Evolutionary conservation across 2,888 invertebrate species (phyloP).

Genomic region (Plebejus argus): DNA sequence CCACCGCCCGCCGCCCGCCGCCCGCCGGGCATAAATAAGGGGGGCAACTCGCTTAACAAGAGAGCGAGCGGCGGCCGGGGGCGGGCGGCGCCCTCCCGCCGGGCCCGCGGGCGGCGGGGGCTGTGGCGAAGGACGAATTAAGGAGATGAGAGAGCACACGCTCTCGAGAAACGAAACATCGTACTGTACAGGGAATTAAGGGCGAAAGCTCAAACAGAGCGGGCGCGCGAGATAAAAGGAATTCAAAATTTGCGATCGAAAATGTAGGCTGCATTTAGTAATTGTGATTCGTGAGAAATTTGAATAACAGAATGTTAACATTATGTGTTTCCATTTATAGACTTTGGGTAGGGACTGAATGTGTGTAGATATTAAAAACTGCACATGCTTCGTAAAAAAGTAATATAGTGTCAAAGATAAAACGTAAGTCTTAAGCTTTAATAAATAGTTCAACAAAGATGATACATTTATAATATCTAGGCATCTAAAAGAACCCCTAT

Average conservation of each 20-base stretch:
- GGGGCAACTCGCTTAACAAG: slow-evolving; percentile 76
- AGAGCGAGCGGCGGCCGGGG: slow-evolving; percentile 58
- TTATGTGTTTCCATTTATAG: background rate
- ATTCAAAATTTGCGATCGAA: slow-evolving; percentile 20
- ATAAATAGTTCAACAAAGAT: background rate
- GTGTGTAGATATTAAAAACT: background rate
- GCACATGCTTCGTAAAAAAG: background rate
- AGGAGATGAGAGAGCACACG: slow-evolving; percentile 81
- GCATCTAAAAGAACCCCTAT: background rate
- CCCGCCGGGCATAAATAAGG: slow-evolving; percentile 74
- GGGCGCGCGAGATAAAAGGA: slow-evolving; percentile 14
- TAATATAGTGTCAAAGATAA: background rate
- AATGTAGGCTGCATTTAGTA: slow-evolving; percentile 21
- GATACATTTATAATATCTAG: background rate
- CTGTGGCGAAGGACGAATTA: slow-evolving; percentile 81
- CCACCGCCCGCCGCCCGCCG: slow-evolving; percentile 52
- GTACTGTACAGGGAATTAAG: slow-evolving; percentile 70
- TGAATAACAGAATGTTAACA: background rate
- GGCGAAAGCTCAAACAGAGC: slow-evolving; percentile 43
- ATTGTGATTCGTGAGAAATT: slow-evolving; percentile 6
- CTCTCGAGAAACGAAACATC: slow-evolving; percentile 76
- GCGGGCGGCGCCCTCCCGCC: slow-evolving; percentile 64
- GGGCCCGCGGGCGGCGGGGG: slow-evolving; percentile 72
- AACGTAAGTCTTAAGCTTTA: background rate
- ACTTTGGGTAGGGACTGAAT: background rate